These are phyloP conservation scores for Sigmodon hispidus DNA, from an alignment of 2,113 vertebrate genomes.

Conservation along the genomic window DNA sequence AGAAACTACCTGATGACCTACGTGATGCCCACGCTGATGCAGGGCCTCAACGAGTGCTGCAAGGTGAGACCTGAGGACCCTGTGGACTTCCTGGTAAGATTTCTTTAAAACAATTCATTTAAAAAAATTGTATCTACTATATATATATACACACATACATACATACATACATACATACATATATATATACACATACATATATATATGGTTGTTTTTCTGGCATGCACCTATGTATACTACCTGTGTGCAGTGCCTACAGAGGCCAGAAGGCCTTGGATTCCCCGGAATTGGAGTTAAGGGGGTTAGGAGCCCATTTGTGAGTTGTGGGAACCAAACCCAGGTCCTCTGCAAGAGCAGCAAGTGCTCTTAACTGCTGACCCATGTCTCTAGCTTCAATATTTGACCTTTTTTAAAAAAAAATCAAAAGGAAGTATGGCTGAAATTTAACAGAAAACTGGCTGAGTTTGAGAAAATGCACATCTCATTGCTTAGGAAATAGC, in stretches of 20 bases:
- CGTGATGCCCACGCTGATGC: conserved; percentile 92
- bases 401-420: background rate
- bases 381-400: background rate
- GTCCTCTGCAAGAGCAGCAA: background rate
- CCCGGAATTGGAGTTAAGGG: background rate
- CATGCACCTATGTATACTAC: too few relatives aligned
- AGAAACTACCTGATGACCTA: conserved; percentile 91
- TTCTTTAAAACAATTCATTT: background rate
- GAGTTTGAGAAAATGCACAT: background rate
- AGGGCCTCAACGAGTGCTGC: conserved; percentile 92
- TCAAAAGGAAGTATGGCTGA: background rate
- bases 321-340: background rate
- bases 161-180: too few relatives aligned
- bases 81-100: conserved; percentile 93
- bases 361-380: background rate
- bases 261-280: background rate
- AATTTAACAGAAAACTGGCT: background rate
- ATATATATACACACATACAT: too few relatives aligned
- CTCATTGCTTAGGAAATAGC: background rate
- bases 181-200: too few relatives aligned
- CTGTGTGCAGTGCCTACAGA: background rate
- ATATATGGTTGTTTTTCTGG: background rate
- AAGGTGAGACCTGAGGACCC: conserved; percentile 90
- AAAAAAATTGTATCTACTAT: background rate
- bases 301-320: background rate